Percentiles rank a stretch among this genome's conserved stretches.
Evolutionary conservation across 2,797 vertebrate genomes (phyloP).

Genomic region (Myotis daubentonii): DNA sequence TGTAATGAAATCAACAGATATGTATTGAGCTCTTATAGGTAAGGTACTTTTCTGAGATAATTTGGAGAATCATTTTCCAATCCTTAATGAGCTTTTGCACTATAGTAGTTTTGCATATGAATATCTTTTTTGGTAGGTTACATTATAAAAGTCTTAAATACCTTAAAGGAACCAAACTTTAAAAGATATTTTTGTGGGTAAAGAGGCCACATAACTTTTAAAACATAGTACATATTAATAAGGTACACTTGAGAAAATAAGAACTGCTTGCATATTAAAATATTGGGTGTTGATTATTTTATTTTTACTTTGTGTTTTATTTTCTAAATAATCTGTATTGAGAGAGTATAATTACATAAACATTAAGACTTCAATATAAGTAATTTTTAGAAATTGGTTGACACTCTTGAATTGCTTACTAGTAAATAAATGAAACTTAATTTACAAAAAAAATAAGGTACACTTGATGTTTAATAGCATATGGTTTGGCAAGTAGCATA

Average conservation of each 20-base stretch:
- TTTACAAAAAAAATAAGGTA: background rate
- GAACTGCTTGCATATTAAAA: background rate
- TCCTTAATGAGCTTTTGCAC: background rate
- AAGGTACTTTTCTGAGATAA: slow-evolving; percentile 10
- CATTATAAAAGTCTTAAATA: slow-evolving; percentile 45
- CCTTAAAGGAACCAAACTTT: slow-evolving; percentile 13
- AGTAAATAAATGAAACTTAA: background rate
- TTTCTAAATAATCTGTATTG: slow-evolving; percentile 1
- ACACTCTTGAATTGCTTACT: background rate
- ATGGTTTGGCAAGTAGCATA: background rate
- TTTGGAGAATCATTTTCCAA: background rate
- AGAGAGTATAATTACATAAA: background rate
- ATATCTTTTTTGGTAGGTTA: background rate
- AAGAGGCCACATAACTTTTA: background rate
- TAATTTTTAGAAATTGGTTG: background rate
- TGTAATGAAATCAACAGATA: slow-evolving; percentile 11
- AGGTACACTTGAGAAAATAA: background rate
- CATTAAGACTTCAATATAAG: background rate
- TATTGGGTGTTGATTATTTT: background rate
- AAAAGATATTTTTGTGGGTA: background rate
- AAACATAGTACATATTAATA: background rate
- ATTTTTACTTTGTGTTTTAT: slow-evolving; percentile 24
- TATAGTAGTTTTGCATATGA: background rate
- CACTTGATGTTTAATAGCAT: background rate
- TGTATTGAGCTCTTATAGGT: background rate